Percentiles rank a stretch among this genome's conserved stretches.
These are phyloP conservation scores for Potorous gilbertii DNA, from an alignment of 2,797 vertebrate genomes.

Conservation along the genomic window DNA sequence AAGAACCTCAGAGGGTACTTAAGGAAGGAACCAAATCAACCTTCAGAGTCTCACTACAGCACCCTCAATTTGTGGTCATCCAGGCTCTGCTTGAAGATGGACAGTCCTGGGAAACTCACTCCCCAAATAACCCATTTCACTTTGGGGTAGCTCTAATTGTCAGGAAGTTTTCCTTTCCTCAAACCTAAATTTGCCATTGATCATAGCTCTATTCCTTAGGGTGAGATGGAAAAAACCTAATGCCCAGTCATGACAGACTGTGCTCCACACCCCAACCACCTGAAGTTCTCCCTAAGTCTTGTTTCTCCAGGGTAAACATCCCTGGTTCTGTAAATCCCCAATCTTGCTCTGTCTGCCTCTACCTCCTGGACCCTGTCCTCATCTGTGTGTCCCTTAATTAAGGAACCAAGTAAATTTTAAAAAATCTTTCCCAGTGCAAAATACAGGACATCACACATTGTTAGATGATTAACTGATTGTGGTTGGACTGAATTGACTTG, in stretches of 20 bases:
- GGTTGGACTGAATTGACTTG: background rate
- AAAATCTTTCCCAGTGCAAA: background rate
- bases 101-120: background rate
- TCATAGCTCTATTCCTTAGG: background rate
- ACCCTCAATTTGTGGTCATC: background rate
- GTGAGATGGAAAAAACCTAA: background rate
- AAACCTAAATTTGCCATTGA: background rate
- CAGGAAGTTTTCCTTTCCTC: background rate
- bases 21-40: background rate
- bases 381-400: background rate
- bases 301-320: fast-evolving
- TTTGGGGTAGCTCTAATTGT: background rate
- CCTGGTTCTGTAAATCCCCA: background rate
- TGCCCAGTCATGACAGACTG: no score
- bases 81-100: background rate
- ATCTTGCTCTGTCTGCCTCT: background rate
- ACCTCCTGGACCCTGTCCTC: background rate
- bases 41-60: background rate
- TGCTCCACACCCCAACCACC: background rate
- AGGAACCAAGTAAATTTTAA: background rate
- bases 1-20: background rate
- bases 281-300: background rate
- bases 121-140: background rate
- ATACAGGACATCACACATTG: background rate
- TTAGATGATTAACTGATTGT: background rate